Base-by-base conservation (phyloP, 2,797 vertebrate species). In the Artibeus jamaicensis region DNA sequence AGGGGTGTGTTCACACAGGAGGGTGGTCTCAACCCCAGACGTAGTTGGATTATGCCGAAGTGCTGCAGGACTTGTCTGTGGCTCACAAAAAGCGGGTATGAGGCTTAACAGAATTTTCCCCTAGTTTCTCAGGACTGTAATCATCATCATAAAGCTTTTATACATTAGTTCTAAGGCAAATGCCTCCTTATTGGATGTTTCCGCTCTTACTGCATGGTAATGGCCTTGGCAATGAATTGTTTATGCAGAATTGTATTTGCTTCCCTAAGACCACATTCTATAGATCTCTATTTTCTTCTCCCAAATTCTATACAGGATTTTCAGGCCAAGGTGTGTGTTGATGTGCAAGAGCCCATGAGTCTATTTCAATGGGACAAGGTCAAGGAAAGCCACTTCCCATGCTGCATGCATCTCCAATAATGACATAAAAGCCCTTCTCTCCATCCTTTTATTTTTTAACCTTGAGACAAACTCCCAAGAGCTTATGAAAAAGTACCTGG, bases 401-500 rank as follows among this genome's bases (percentile, higher is more conserved):
- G 16, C n/a, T 9, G 29, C 4, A 0, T 74, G 32, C 9, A 8
- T 29, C 55, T 73, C 81, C 11, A 21, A 39, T 50, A 50, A 57
- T n/a, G 68, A 76, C 34, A 18, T 4, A 26, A 42, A 71, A 48
- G 19, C 62, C 46, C 77, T 37, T 42, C 55, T 85, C 50, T 70
- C 14, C 14, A 5, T 29, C 1, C 59, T 55, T 82, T 77, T 53
- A 32, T 73, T 89, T 90, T 55, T 55, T 82, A 79, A 93, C 94
- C 90, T 97, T 93, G 93, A 79, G 34, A 78, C 59, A 86, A 9
- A 55, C 37, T 90, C 88, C 26, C 57, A 32, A 16, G 14, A 22
- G 34, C 77, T 68, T 68, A 46, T 29, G 53, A 59, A 50, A 53
- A 77, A 91, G 19, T 50, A 32, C 26, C 21, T 88, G 2, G 14